Conservation (phyloP, 2,888 invertebrate species). For the Drosophila recens region DNA sequence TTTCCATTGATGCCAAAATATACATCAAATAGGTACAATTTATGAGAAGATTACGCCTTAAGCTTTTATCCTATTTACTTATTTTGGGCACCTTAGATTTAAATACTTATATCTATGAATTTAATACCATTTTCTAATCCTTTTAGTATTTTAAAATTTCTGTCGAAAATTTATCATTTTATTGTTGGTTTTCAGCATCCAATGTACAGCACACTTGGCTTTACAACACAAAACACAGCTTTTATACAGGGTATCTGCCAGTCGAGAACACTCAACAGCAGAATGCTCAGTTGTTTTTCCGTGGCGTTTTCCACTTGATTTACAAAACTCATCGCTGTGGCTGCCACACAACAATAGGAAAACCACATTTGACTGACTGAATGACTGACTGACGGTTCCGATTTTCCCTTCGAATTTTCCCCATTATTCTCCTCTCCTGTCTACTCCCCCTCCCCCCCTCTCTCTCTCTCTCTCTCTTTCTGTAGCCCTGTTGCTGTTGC, state of each 20-base stretch:
- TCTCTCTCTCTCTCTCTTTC: not conserved
- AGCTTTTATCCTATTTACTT: too few species aligned
- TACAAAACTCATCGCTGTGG: conserved; percentile 71
- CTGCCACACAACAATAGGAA: conserved; percentile 43
- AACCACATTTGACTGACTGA: conserved; percentile 76
- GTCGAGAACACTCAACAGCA: not conserved
- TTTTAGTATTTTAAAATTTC: too few species aligned
- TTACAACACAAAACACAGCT: not conserved
- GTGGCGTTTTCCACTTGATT: conserved; percentile 80
- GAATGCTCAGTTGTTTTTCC: conserved; percentile 16
- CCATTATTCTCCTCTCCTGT: not conserved
- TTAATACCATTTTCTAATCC: too few species aligned
- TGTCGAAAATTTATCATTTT: too few species aligned
- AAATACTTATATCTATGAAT: too few species aligned
- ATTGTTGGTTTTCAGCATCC: too few species aligned
- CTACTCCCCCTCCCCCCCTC: not conserved
- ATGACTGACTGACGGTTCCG: conserved; percentile 56
- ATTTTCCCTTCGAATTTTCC: not conserved
- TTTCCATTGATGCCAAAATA: too few species aligned
- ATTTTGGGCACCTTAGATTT: too few species aligned
- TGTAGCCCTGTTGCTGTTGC: not conserved
- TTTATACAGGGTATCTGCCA: not conserved
- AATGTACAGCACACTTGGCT: too few species aligned
- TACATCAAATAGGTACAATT: too few species aligned
- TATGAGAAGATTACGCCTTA: too few species aligned